A percentile compares a stretch with the other conserved stretches of the same genome.
Evolutionary conservation across 2,888 invertebrate genomes (phyloP).

Genomic region (Meganola albula): DNA sequence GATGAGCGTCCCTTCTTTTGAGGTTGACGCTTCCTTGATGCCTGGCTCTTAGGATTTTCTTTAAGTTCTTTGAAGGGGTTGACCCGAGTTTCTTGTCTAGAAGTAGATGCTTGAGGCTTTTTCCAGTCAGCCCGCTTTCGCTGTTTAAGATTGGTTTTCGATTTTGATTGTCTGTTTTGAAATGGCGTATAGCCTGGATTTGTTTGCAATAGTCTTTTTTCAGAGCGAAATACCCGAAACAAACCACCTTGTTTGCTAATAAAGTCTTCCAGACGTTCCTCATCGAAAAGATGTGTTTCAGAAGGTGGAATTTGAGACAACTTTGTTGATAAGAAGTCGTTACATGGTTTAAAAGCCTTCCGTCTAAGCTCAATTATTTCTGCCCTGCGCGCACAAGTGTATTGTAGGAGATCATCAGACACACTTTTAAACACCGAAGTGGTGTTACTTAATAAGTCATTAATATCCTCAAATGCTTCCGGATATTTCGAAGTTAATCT

Average conservation of each 20-base stretch:
- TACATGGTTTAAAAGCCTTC: constrained; percentile 1
- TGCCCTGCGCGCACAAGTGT: constrained; percentile 10
- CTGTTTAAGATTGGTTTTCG: too few relatives aligned
- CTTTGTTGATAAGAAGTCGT: constrained; percentile 1
- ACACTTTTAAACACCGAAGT: too few relatives aligned
- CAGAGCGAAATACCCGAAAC: too few relatives aligned
- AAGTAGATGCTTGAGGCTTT: too few relatives aligned
- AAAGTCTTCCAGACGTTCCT: not conserved
- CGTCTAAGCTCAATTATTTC: constrained; percentile 10
- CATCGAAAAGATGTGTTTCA: not conserved
- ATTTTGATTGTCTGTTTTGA: too few relatives aligned
- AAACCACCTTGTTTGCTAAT: too few relatives aligned
- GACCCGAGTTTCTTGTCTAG: too few relatives aligned
- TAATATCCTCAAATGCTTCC: constrained; percentile 5
- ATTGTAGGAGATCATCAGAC: constrained; percentile 14
- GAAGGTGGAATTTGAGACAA: constrained; percentile 3
- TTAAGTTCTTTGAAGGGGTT: too few relatives aligned
- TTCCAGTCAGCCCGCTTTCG: too few relatives aligned
- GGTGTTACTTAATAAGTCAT: constrained; percentile 6
- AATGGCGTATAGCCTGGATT: too few relatives aligned
- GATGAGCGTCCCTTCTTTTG: not conserved
- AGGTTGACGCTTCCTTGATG: not conserved
- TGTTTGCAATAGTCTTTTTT: too few relatives aligned
- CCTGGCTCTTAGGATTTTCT: not conserved
- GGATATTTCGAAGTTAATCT: constrained; percentile 6